Percentiles rank a stretch among this genome's conserved stretches.
These are phyloP conservation scores for Tyrophagus putrescentiae DNA, from an alignment of 1,140 invertebrate genomes.

Conservation along the genomic window DNA sequence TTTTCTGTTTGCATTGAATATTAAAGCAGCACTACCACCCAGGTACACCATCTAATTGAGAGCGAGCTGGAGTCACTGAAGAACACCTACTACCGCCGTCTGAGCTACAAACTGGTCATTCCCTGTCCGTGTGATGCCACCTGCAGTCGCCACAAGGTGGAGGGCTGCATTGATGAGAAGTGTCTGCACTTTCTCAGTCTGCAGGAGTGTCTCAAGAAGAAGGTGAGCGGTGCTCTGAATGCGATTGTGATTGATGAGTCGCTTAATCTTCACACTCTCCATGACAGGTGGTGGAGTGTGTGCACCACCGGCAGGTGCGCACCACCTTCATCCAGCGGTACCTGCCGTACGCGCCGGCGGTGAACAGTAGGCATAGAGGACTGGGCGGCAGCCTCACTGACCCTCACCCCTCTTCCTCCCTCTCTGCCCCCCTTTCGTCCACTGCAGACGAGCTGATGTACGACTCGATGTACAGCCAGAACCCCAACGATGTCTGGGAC, in stretches of 20 bases:
- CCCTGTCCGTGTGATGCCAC: constrained; percentile 33
- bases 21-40: constrained; percentile 3
- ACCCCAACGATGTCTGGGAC: constrained; percentile 12
- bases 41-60: constrained; percentile 38
- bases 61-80: constrained; percentile 33
- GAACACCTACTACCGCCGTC: constrained; percentile 35
- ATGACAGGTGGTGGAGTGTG: constrained; percentile 36
- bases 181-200: constrained; percentile 37
- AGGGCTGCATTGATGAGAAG: constrained; percentile 30
- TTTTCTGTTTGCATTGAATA: background rate
- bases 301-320: constrained; percentile 33
- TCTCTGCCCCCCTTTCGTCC: background rate
- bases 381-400: background rate
- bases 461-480: background rate
- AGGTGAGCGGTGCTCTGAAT: constrained; percentile 29
- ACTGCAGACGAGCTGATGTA: background rate
- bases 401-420: background rate
- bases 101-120: constrained; percentile 33
- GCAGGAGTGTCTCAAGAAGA: constrained; percentile 37
- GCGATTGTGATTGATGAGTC: constrained; percentile 3
- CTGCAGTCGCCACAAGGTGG: constrained; percentile 32
- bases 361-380: background rate
- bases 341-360: constrained; percentile 31
- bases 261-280: constrained; percentile 7
- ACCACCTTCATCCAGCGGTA: constrained; percentile 34